Evolutionary conservation across 2,888 invertebrate genomes (phyloP).

Genomic region (Tolmerus cingulatus): DNA sequence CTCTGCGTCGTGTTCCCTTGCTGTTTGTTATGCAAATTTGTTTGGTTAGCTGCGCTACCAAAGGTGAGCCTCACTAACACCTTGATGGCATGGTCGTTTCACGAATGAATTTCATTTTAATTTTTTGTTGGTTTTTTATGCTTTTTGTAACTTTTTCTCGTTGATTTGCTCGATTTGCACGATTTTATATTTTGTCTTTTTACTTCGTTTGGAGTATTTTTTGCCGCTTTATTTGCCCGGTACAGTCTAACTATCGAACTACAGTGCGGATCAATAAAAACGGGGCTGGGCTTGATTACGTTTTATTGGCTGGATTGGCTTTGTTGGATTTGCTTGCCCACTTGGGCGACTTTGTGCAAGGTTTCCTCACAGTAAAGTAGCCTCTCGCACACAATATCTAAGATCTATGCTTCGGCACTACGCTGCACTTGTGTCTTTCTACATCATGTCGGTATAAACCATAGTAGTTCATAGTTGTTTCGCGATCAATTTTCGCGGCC

Average conservation of each 20-base stretch:
- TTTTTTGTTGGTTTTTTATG: background rate
- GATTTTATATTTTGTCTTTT: background rate
- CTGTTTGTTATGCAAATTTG: constrained; percentile 39
- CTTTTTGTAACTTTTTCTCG: background rate
- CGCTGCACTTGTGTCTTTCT: background rate
- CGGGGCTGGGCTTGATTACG: constrained; percentile 28
- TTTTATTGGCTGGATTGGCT: constrained; percentile 21
- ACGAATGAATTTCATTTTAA: background rate
- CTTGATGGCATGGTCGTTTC: constrained; percentile 14
- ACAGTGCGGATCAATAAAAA: background rate
- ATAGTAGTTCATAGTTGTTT: background rate
- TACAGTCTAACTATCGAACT: background rate
- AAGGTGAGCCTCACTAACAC: constrained; percentile 33
- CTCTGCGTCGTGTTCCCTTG: constrained; percentile 6
- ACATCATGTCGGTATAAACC: background rate
- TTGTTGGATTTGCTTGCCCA: background rate
- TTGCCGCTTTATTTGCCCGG: background rate
- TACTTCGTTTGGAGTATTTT: background rate
- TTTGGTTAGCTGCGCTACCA: constrained; percentile 1
- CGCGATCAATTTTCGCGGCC: background rate
- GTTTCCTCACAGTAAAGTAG: background rate
- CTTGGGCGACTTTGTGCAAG: background rate
- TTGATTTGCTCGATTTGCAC: background rate
- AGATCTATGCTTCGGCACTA: background rate
- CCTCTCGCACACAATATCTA: background rate